These are phyloP conservation scores for Alaudala cheleensis DNA, from an alignment of 2,113 vertebrate genomes.

Conservation along the genomic window DNA sequence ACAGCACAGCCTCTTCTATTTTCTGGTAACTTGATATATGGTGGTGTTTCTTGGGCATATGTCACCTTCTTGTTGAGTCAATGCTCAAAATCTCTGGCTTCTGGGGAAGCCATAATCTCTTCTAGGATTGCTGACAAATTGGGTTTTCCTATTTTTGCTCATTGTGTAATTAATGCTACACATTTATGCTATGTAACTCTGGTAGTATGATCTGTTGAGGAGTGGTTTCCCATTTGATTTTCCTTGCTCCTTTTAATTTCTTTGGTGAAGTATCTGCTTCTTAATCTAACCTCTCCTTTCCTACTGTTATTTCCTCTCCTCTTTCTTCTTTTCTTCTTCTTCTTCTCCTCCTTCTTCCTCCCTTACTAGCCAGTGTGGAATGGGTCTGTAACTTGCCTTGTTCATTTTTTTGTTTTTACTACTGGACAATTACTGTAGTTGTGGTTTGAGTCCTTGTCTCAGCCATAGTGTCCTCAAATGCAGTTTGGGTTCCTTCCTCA, in stretches of 20 bases:
- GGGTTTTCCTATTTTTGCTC: neutral
- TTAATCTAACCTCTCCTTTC: neutral
- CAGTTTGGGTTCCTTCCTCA: neutral
- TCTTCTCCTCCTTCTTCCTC: neutral
- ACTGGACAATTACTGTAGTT: neutral
- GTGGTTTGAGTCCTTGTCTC: neutral
- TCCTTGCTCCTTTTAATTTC: neutral
- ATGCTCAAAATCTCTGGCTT: neutral
- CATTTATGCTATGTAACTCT: no score
- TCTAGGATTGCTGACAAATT: neutral
- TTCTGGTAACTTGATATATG: neutral
- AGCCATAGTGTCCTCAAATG: neutral
- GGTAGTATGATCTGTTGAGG: neutral
- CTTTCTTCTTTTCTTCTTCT: neutral
- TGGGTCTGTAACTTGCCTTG: neutral
- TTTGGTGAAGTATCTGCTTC: neutral
- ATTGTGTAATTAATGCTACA: neutral
- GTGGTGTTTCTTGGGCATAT: no score
- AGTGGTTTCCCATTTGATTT: neutral
- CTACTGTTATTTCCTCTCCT: neutral
- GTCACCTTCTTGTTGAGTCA: neutral
- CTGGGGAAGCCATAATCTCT: neutral
- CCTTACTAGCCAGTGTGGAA: neutral
- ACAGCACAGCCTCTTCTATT: neutral
- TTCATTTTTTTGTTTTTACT: neutral